A percentile compares a stretch with the other conserved stretches of the same genome.
Conservation (phyloP, 2,888 invertebrate genomes). For the Cerastis rubricosa region DNA sequence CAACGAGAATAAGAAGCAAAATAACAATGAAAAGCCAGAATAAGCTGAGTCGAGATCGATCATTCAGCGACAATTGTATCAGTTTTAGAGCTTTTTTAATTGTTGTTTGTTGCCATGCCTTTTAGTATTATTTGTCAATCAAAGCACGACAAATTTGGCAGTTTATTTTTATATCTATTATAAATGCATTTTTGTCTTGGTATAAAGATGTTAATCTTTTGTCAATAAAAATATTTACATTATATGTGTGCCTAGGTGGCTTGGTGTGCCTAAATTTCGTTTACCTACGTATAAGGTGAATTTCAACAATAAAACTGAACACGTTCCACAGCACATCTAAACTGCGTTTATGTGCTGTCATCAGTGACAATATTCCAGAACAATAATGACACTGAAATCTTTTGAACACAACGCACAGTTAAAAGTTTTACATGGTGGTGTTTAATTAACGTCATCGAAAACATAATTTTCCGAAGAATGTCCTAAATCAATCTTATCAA, state of each 20-base stretch:
- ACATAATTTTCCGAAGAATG: neutral
- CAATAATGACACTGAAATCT: neutral
- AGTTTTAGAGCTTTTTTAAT: neutral
- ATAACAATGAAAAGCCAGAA: neutral
- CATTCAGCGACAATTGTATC: neutral
- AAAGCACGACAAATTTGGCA: neutral
- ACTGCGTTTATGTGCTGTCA: neutral
- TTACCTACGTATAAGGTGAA: neutral
- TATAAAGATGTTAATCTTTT: neutral
- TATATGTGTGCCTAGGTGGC: neutral
- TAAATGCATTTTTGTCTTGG: neutral
- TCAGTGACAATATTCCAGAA: neutral
- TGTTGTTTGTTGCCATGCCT: neutral
- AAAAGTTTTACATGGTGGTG: neutral
- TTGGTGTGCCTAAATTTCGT: neutral
- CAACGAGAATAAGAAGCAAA: neutral
- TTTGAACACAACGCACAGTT: neutral
- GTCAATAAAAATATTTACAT: neutral
- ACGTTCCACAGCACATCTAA: neutral
- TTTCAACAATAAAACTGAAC: neutral
- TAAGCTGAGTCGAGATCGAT: constrained; percentile 4
- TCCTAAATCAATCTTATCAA: neutral
- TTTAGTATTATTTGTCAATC: neutral
- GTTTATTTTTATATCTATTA: neutral
- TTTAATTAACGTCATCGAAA: neutral